phyloP scores from a whole-genome alignment of 2,797 vertebrate species.

The Choloepus didactylus region DNA sequence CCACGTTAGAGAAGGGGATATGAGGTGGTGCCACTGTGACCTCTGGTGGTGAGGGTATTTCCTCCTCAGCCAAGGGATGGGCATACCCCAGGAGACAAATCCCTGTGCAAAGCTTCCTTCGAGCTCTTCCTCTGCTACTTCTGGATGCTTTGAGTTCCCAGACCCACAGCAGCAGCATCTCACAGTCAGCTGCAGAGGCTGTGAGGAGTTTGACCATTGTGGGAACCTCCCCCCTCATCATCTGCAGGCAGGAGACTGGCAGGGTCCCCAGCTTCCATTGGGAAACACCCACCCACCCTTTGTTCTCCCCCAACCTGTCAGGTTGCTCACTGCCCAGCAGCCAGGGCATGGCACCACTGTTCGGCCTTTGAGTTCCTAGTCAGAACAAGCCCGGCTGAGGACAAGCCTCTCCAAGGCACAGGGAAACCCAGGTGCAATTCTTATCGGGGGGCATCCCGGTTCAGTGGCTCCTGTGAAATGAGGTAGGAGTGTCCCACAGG shows the following conservation, averaged over 20 bases:
- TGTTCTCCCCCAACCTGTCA: background rate
- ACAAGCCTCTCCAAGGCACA: background rate
- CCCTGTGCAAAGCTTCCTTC: background rate
- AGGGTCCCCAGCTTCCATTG: too few relatives aligned
- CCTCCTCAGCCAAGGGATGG: background rate
- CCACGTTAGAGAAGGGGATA: accelerated
- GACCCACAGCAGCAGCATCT: background rate
- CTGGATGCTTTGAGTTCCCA: background rate
- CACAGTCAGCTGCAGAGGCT: background rate
- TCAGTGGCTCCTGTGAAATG: background rate
- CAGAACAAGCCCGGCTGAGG: background rate
- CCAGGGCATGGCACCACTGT: too few relatives aligned
- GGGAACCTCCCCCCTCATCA: background rate
- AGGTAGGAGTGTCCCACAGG: accelerated
- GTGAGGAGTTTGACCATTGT: background rate
- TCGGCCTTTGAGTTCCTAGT: background rate
- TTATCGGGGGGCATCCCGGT: background rate
- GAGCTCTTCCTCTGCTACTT: background rate
- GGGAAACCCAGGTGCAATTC: background rate
- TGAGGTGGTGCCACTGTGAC: background rate
- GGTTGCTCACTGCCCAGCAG: background rate
- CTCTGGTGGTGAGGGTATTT: background rate
- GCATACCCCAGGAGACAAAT: too few relatives aligned
- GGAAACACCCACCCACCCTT: background rate
- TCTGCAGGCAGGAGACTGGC: background rate